Evolutionary conservation across 2,888 invertebrate species (phyloP), one percentile per base, ranked within the genome.

Genomic region (Luperina nickerlii): DNA sequence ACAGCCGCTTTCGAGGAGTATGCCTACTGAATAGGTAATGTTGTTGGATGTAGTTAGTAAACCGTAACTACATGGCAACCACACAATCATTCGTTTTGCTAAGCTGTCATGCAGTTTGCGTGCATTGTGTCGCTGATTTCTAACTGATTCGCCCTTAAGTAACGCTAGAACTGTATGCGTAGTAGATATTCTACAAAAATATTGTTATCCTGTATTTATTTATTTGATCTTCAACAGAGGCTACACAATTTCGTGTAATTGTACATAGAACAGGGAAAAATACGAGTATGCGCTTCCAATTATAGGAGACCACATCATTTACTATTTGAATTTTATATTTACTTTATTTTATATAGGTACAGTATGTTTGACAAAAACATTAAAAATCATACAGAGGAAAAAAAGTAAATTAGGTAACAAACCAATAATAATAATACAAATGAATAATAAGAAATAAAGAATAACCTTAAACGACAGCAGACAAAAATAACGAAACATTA

Each of bases 201-300:
- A 90, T 90, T 88, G 82, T 87, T 88, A 7, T 85, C 76, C 86
- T 87, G 84, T 85, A 88, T 51, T 51, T 18, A 18, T 51, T 51
- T 51, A 51, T 51, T 57, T 9, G 9, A 9, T 57, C 24, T 57
- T 24, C 24, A 57, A 24, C 3, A 57, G 2, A 57, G 24, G 24
- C 11, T 57, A 57, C 24, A 57, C 4, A 57, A 9, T 24, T 57
- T 9, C 8, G 11, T 57, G 57, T n/a, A 57, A 57, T 57, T 57
- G 11, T 57, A 24, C 1, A 11, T 11, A n/a, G 4, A n/a, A n/a
- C 24, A 24, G 9, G 11, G n/a, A 57, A 1, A n/a, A 54, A 54
- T 54, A 20, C 20, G 20, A 57, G 9, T 57, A 9, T 4, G 57
- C 20, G 20, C 54, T 54, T 24, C 54, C 54, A 7, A 24, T 54